phyloP scores from a whole-genome alignment of 2,797 vertebrate genomes.

The Falco rusticolus region DNA sequence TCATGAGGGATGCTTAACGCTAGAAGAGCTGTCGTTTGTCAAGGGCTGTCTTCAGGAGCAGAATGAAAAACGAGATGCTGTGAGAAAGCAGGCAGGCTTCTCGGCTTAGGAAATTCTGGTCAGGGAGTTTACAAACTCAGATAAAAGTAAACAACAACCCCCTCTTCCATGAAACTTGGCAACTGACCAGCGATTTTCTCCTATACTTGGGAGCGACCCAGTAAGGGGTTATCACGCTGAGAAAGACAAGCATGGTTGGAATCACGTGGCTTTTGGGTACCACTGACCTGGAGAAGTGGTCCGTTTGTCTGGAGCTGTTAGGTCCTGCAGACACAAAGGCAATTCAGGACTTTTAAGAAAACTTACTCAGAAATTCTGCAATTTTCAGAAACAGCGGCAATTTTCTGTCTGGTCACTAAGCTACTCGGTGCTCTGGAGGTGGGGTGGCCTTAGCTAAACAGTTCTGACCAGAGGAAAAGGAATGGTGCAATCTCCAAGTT shows the following conservation, averaged over 20 bases:
- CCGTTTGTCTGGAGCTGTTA: not conserved
- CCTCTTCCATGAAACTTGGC: not conserved
- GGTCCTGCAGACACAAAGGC: not conserved
- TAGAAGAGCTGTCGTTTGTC: not conserved
- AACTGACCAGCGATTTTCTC: not conserved
- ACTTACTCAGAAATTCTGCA: not conserved
- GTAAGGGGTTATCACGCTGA: not conserved
- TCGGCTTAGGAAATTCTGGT: not conserved
- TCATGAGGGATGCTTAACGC: not conserved
- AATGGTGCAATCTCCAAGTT: not conserved
- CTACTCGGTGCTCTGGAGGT: accelerated
- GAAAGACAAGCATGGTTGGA: not conserved
- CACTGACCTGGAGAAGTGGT: accelerated
- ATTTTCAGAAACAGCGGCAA: not conserved
- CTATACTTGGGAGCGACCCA: not conserved
- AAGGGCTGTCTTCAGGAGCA: not conserved
- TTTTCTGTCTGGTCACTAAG: not conserved
- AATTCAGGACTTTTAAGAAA: not conserved
- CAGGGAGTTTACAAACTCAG: not conserved
- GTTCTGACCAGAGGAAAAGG: not conserved
- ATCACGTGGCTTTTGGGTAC: accelerated
- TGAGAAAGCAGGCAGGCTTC: not conserved
- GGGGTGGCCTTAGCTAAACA: not conserved
- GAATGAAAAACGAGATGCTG: not conserved
- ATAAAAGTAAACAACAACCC: not conserved